Conservation (phyloP, 2,888 invertebrate species). For the Cosmopolites sordidus region DNA sequence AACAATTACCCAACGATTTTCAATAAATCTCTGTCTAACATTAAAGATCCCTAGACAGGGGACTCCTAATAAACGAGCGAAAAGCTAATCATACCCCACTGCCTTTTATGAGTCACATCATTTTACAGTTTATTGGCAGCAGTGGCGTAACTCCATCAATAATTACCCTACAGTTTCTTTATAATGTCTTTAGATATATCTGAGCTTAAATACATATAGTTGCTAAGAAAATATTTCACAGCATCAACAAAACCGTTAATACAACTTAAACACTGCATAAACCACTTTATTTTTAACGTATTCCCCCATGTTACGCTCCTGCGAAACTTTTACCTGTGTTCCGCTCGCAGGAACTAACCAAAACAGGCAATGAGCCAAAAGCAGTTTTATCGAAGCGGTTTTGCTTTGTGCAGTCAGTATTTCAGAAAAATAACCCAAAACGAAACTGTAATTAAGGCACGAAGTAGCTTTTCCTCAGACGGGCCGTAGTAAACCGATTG, state of each 20-base stretch:
- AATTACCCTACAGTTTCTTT: no score
- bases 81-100: not conserved
- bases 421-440: not conserved
- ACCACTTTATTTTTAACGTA: not conserved
- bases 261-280: no score
- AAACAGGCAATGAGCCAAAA: conserved; percentile 16
- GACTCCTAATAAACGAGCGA: conserved; percentile 1
- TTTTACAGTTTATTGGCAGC: conserved; percentile 8
- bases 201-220: no score
- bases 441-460: not conserved
- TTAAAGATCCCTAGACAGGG: not conserved
- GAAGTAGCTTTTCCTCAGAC: not conserved
- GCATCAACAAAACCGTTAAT: no score
- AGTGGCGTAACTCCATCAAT: not conserved
- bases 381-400: not conserved
- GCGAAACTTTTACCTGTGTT: conserved; percentile 15
- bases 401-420: not conserved
- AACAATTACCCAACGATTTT: no score
- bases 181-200: no score
- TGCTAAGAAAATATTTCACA: no score
- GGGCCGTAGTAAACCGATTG: not conserved
- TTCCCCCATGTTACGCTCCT: conserved; percentile 10
- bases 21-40: no score
- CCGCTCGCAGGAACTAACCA: conserved; percentile 19
- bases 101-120: conserved; percentile 7